Conservation (phyloP, 2,113 vertebrate species). For the Clarias magur region DNA sequence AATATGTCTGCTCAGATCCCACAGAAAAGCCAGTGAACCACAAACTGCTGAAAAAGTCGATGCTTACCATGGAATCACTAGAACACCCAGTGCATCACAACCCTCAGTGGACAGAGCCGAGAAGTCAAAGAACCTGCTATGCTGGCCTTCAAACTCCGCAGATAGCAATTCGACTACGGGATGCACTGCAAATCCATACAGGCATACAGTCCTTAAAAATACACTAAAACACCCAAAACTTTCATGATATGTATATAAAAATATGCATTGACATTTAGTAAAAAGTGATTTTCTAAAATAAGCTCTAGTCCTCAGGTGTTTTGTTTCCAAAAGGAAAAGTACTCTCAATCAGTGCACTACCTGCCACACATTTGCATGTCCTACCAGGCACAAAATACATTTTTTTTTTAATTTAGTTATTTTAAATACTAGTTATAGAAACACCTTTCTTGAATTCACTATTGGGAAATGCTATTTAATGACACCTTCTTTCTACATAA, state of each 20-base stretch:
- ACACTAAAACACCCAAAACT: not conserved
- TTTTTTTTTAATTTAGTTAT: not conserved
- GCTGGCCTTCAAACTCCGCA: no score
- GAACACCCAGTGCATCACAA: no score
- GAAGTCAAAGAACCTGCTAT: no score
- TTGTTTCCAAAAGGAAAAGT: not conserved
- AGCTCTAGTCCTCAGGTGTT: not conserved
- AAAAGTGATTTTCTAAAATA: not conserved
- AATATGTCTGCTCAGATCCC: no score
- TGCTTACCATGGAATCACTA: no score
- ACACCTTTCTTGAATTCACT: not conserved
- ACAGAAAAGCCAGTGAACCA: no score
- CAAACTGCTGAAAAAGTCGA: no score
- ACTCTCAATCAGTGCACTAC: not conserved
- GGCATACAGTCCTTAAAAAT: not conserved
- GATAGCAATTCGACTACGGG: no score
- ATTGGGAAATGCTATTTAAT: not conserved
- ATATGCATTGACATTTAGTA: not conserved
- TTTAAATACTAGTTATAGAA: not conserved
- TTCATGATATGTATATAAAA: not conserved
- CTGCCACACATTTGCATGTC: not conserved
- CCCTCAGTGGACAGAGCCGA: no score
- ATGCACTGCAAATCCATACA: no score
- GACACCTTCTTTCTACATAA: not conserved
- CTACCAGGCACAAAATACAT: not conserved